Base-by-base conservation (phyloP, 2,797 vertebrate species). In the Sciurus vulgaris region DNA sequence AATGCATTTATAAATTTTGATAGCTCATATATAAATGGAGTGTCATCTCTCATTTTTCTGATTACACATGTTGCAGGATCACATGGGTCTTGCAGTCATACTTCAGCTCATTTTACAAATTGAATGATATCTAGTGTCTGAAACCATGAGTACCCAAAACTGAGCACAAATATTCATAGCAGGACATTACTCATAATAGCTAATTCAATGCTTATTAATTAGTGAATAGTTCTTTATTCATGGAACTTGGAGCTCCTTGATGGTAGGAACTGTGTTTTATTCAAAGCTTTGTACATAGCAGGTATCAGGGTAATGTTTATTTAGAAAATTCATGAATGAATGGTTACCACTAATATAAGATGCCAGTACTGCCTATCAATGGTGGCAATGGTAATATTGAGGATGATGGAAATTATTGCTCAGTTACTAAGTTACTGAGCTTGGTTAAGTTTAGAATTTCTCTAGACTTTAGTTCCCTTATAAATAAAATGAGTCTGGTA, bases 331-430 rank as follows among this genome's bases (percentile, higher is more conserved):
- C 83, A 81, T 76, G 30, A 74, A 51, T 81, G n/a, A 38, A 87
- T 74, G 61, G 9, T 14, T 15, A 26, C 7, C 24, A 12, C 13
- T 41, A n/a, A 5, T 72, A 1, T 65, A 74, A 91, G 69, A 30
- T 54, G 2, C 14, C 72, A 56, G 24, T 41, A 77, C 14, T 67
- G 22, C 59, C 15, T 84, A 73, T 72, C 12, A 6, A 61, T n/a
- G 15, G 35, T 76, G 26, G 30, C 1, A 38, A 70, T 65, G 24
- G 47, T 13, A n/a, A 30, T 51, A 72, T 33, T 85, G 63, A 95
- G 14, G 41, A 56, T 81, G 72, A 63, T 67, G 22, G 33, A 84
- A 92, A 83, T 77, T 76, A 70, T 35, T 95, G n/a, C 28, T 92
- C 96, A 20, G 54, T 22, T 22, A 56, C 54, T 18, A 56, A 56